Base-by-base conservation (phyloP, 2,888 invertebrate genomes). In the Coronaproctus castanopsis region DNA sequence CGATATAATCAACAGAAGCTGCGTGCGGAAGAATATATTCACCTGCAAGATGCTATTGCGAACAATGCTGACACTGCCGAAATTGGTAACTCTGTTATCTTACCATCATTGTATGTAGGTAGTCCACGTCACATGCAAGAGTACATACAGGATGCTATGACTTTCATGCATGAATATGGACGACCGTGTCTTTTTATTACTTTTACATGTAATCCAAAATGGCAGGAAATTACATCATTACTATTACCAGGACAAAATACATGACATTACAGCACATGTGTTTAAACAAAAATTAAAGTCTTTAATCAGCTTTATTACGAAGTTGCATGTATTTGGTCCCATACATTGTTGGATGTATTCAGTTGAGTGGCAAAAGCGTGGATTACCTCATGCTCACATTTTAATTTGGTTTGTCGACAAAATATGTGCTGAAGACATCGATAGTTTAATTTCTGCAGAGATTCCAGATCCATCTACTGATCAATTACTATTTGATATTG, bases 141-240 rank as follows among this genome's bases (percentile, higher is more conserved):
- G 65, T 62, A 65, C n/a, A 61, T 65, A 10, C 68, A 69, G 61
- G 69, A 70, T 66, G 68, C 68, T 14, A 66, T 69, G 67, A 63
- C 69, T 3, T 68, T 65, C 61, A 69, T 70, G 2, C 64, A 67
- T 5, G 61, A 54, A 20, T 65, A 65, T 56, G 67, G 67, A 3
- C 61, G 63, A 21, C 67, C 66, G 20, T 66, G 67, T 59, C 53
- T 68, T 19, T 67, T 67, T 56, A 63, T 68, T 0, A 68, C 64
- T 19, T 64, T 65, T 58, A 67, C 67, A n/a, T 67, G 66, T 57
- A 68, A 67, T 63, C 67, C 66, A 52, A 62, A 63, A 57, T 68
- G 68, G 68, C n/a, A 3, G 22, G 67, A 69, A 61, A 67, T 68
- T 55, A 62, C 24, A 61, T 10, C 52, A 18, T 21, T 56, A 8